phyloP scores from a whole-genome alignment of 2,113 vertebrate genomes.

The Oreochromis niloticus region DNA sequence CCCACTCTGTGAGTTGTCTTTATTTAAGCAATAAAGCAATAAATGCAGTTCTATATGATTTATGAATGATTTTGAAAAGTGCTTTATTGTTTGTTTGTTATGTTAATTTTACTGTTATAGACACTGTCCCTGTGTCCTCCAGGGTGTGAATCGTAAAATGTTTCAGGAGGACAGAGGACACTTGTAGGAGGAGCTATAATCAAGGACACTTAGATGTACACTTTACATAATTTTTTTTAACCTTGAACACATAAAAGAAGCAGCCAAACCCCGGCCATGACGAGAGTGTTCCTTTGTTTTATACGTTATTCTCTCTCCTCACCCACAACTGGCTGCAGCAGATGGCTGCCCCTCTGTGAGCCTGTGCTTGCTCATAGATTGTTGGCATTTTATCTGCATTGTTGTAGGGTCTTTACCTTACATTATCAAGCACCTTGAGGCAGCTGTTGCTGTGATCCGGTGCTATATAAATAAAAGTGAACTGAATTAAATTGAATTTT shows the following conservation, averaged over 20 bases:
- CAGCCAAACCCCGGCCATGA: background rate
- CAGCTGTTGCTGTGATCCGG: too few species aligned
- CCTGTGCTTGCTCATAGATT: background rate
- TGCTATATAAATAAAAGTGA: too few species aligned
- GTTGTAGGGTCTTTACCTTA: too few species aligned
- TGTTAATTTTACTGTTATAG: background rate
- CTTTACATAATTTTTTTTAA: background rate
- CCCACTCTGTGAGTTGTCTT: background rate
- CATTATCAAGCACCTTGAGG: too few species aligned
- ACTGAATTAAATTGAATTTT: too few species aligned
- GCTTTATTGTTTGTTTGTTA: background rate
- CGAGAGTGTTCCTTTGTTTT: background rate
- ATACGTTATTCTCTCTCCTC: background rate
- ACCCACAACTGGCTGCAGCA: background rate
- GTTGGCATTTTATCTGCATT: background rate
- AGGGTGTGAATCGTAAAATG: background rate
- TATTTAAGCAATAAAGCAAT: background rate
- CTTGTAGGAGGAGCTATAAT: background rate
- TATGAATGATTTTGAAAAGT: background rate
- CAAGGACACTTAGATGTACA: background rate
- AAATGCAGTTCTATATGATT: background rate
- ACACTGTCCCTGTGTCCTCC: background rate
- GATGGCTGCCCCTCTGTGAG: background rate
- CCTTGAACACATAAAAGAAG: background rate
- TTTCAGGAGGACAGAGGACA: background rate